These are phyloP conservation scores for Nasonovia ribisnigri DNA, from an alignment of 2,888 invertebrate genomes.

Conservation along the genomic window DNA sequence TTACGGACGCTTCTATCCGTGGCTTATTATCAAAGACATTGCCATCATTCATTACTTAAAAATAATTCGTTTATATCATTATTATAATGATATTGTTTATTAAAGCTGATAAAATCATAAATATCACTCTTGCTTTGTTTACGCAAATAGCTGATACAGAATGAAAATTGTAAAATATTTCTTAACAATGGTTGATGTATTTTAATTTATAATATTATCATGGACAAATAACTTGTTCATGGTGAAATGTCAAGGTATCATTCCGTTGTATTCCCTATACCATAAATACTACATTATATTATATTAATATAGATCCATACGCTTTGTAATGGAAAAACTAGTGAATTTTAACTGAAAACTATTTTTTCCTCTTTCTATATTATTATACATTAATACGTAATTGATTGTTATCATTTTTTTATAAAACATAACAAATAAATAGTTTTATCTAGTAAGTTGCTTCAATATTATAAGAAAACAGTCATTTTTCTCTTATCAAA, in stretches of 20 bases:
- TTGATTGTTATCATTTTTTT: background rate
- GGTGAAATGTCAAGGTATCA: background rate
- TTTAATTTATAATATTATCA: background rate
- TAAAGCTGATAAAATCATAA: background rate
- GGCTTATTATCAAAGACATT: background rate
- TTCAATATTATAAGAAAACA: background rate
- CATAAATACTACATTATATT: background rate
- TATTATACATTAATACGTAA: background rate
- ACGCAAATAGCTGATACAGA: background rate
- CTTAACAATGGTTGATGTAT: slow-evolving; percentile 6
- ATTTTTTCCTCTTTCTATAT: background rate
- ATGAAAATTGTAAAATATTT: background rate
- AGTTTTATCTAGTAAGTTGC: background rate
- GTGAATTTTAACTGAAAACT: background rate
- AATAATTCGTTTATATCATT: background rate
- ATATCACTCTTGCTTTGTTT: background rate
- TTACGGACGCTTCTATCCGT: background rate
- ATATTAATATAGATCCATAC: background rate
- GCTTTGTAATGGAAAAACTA: background rate
- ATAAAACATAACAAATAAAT: background rate
- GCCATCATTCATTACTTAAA: background rate
- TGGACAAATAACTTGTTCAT: slow-evolving; percentile 13
- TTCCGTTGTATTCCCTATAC: background rate
- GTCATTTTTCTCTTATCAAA: background rate
- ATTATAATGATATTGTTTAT: background rate